Conservation (phyloP, 2,888 invertebrate genomes). For the Cephus nigrinus region DNA sequence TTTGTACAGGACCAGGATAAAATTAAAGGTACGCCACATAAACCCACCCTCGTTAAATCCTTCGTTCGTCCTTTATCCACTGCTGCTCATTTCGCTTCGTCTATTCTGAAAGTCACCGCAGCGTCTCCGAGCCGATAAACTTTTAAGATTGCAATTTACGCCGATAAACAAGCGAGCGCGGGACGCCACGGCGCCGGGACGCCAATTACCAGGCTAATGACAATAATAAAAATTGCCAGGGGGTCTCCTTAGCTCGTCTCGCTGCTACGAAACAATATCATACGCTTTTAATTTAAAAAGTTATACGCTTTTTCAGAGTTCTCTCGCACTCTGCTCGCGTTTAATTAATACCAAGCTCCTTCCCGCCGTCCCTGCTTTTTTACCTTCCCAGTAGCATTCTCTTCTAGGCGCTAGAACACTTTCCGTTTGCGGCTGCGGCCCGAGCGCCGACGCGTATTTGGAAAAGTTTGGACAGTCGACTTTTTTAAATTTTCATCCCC, state of each 20-base stretch:
- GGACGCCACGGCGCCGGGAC: not conserved
- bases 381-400: not conserved
- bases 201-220: conserved; percentile 2
- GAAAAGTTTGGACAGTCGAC: not conserved
- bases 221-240: conserved; percentile 1
- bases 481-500: not conserved
- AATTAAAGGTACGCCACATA: not conserved
- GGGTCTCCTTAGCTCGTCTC: conserved; percentile 1
- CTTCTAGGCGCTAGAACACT: not conserved
- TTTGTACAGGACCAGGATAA: not conserved
- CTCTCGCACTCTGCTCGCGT: not conserved
- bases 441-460: not conserved
- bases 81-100: not conserved
- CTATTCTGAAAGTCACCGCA: conserved; percentile 3
- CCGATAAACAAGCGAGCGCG: not conserved
- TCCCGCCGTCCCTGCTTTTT: not conserved
- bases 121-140: not conserved
- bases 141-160: conserved; percentile 5
- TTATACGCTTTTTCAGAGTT: not conserved
- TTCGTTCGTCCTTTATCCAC: not conserved
- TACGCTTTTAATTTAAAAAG: conserved; percentile 3
- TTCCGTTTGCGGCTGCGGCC: not conserved
- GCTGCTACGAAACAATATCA: not conserved
- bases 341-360: not conserved
- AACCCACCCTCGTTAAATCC: not conserved